Base-by-base conservation (phyloP, 1,140 invertebrate genomes). In the Araneus ventricosus region DNA sequence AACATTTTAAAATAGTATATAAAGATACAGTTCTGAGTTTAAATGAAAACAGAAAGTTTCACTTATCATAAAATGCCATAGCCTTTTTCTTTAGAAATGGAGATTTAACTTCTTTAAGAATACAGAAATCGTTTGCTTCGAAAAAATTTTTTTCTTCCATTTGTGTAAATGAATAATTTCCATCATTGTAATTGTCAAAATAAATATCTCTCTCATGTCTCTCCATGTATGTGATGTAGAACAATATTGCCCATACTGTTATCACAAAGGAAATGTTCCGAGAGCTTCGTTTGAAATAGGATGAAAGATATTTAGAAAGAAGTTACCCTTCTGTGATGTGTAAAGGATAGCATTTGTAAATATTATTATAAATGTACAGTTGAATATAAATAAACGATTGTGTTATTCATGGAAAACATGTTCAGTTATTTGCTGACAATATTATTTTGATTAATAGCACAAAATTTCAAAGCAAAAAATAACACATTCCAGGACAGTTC, bases 351-450 rank as follows among this genome's bases (percentile, higher is more conserved):
- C 7, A 34, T 86, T 52, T 92, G 90, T 87, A 92, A 75, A 92
- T 92, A 63, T 84, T 39, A 91, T 90, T 22, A 92, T 92, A 75
- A 87, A 79, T 92, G 84, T 92, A 92, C 90, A 92, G 61, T 86
- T 92, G 90, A n/a, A 92, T 52, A 52, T 92, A 92, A 92, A 92
- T 75, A 91, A 85, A 91, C 27, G 24, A 92, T n/a, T 67, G 8
- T 67, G 27, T 67, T 27, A 67, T 67, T n/a, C 24, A 67, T 67
- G 63, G 63, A 67, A 67, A 67, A 67, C n/a, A 8, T 27, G 8
- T 67, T 67, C 1, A 27, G 27, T 27, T 14, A 27, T 63, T 63
- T 52, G 45, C 14, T 52, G 10, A 52, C 45, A 14, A 14, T 52
- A 52, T 52, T 14, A 17, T 52, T 52, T 17, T 17, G 10, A 52